Base-by-base conservation (phyloP, 2,113 vertebrate species). In the Chaetura pelagica region DNA sequence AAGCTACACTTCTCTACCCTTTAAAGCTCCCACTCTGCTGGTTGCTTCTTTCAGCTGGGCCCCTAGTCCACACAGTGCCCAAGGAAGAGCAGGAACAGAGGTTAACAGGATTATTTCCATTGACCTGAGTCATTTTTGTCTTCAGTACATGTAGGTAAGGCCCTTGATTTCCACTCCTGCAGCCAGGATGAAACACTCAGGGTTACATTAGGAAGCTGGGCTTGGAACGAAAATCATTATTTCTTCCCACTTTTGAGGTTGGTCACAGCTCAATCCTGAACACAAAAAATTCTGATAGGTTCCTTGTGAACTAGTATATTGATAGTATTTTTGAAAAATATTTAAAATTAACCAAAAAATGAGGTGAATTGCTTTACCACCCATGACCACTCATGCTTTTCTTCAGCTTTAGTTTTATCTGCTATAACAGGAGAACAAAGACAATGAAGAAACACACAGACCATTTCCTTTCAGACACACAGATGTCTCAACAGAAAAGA, bases 381-480 rank as follows among this genome's bases (percentile, higher is more conserved):
- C 9, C 55, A 46, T 90, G 30, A 17, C 46, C 0, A 15, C 19
- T 55, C 30, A 40, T 0, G 0, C 29, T 38, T 62, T 74, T 69
- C 49, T 63, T 83, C n/a, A 34, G 16, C 76, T 85, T 85, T 57
- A 32, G 29, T 49, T 91, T 92, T 42, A 58, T 40, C 32, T 66
- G 15, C n/a, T 73, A 0, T 15, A 79, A 46, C 19, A 74, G 32
- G 13, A 78, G 58, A 80, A 72, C 32, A 76, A 86, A 51, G 46
- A 46, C 27, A 92, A 68, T 3, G 5, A 57, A 24, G 16, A 68
- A 52, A n/a, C 26, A 90, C 0, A 1, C 18, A 32, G 40, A 27
- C 8, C 20, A 44, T 61, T 55, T 85, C 64, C 62, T 75, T 40
- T 57, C 30, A 35, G 58, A 69, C 18, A 23, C 7, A 87, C 4